Conservation (phyloP, 2,113 vertebrate genomes). For the Oreochromis aureus region DNA sequence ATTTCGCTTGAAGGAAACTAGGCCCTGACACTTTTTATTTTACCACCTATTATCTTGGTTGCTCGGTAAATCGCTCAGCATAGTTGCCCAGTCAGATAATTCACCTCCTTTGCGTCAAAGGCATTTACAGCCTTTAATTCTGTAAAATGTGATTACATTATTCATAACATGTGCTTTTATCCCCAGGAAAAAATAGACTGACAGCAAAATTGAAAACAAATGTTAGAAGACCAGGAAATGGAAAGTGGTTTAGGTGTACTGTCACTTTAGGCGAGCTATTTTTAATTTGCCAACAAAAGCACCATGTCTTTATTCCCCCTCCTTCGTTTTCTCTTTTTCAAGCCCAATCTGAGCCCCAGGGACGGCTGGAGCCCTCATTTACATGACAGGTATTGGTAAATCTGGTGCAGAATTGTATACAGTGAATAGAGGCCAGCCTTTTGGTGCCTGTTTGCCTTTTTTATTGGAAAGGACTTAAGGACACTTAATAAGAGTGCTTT, state of each 20-base stretch:
- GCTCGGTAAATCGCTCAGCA: not conserved
- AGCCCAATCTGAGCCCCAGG: constrained; percentile 25
- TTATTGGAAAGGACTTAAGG: not conserved
- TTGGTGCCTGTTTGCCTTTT: not conserved
- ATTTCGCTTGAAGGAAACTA: not conserved
- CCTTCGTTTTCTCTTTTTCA: constrained; percentile 17
- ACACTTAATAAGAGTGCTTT: constrained; percentile 2
- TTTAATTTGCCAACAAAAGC: constrained; percentile 61
- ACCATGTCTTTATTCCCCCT: not conserved
- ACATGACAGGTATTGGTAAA: constrained; percentile 51
- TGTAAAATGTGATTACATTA: constrained; percentile 33
- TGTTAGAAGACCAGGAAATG: constrained; percentile 7
- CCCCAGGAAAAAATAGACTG: not conserved
- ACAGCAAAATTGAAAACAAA: constrained; percentile 36
- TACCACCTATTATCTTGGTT: not conserved
- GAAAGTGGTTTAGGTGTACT: constrained; percentile 17
- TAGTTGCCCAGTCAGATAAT: not conserved
- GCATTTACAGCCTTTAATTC: constrained; percentile 24
- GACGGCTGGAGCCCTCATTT: constrained; percentile 33
- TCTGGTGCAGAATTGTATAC: constrained; percentile 2
- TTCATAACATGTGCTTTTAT: not conserved
- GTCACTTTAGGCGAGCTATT: constrained; percentile 59
- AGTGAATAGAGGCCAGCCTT: not conserved
- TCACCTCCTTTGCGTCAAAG: not conserved
- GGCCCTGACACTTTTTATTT: not conserved